Conservation (phyloP, 2,113 vertebrate species). For the Heloderma charlesbogerti region DNA sequence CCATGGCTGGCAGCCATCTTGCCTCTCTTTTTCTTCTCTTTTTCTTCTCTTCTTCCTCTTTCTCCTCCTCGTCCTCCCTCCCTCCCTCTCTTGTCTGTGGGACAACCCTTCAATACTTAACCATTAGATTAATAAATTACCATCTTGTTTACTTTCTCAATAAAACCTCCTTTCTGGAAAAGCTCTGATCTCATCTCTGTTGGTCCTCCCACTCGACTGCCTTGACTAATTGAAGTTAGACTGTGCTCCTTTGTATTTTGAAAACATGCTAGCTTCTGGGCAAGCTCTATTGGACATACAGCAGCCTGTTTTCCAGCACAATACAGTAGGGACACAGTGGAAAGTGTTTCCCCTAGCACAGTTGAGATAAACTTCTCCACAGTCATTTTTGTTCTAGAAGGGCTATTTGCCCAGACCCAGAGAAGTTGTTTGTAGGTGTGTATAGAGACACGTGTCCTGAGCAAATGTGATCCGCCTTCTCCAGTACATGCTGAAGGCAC, state of each 20-base stretch:
- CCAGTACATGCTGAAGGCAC: background rate
- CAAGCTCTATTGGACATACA: background rate
- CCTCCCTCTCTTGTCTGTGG: too few species aligned
- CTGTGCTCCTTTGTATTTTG: background rate
- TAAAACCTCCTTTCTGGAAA: background rate
- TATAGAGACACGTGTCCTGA: background rate
- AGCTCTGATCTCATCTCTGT: background rate
- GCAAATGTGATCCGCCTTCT: too few species aligned
- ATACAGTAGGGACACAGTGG: background rate
- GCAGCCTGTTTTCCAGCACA: background rate
- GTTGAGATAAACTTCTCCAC: background rate
- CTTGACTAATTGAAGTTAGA: background rate
- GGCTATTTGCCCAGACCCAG: background rate
- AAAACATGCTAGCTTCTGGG: background rate
- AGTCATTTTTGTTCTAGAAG: background rate
- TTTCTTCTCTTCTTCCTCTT: background rate
- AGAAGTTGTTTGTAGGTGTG: background rate
- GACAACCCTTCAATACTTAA: background rate
- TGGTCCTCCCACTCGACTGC: background rate
- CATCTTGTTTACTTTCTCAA: background rate
- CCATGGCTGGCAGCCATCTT: background rate
- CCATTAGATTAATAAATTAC: background rate
- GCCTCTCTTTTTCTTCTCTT: background rate
- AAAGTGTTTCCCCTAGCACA: background rate
- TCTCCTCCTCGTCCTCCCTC: too few species aligned